Evolutionary conservation across 2,797 vertebrate species (phyloP).

Genomic region (Pangasius larnaudii): DNA sequence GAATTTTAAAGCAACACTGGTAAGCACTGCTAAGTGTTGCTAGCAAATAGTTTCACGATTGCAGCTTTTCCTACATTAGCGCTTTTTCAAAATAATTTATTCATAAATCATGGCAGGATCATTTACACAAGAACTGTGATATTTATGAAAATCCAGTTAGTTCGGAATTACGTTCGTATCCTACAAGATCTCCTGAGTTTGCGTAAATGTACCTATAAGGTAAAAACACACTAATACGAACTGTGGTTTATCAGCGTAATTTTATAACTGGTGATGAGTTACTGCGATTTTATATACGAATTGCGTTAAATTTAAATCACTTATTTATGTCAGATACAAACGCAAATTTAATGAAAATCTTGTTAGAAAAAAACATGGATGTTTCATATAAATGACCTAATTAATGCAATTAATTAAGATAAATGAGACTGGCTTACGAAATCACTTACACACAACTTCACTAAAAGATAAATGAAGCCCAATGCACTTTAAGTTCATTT

Average conservation of each 20-base stretch:
- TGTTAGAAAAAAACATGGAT: neutral
- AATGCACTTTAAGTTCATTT: neutral
- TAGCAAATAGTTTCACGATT: neutral
- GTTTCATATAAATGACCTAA: neutral
- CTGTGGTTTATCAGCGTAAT: no score
- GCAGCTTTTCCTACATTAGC: neutral
- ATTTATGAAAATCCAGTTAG: neutral
- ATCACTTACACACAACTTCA: neutral
- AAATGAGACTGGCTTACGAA: no score
- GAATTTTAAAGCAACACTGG: neutral
- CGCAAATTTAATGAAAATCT: neutral
- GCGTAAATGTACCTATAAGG: neutral
- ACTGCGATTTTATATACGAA: neutral
- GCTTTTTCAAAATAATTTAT: neutral
- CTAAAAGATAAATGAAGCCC: neutral
- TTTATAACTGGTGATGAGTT: neutral
- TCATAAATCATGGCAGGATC: neutral
- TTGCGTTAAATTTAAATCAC: neutral
- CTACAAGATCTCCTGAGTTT: neutral
- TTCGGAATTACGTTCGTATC: neutral
- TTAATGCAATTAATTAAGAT: no score
- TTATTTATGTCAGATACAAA: neutral
- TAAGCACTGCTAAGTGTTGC: neutral
- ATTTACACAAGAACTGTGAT: neutral
- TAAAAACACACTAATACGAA: neutral